These are phyloP conservation scores for Ricordea florida DNA, from an alignment of 92 coral and sea anemone species.

Conservation along the genomic window DNA sequence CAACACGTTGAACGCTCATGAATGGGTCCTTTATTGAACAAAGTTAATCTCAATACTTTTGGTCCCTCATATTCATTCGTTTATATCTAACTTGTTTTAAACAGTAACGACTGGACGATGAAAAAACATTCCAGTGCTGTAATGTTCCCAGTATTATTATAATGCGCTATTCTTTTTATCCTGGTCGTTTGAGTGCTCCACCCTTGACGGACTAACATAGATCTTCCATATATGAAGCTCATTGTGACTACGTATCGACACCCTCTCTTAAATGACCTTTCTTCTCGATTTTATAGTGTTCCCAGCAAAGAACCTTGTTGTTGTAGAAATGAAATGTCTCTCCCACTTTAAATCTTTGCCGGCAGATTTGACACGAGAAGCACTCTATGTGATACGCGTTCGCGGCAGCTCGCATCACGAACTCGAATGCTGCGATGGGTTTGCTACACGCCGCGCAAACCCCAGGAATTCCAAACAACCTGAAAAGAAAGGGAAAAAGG, in stretches of 20 bases:
- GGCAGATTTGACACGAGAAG: slow-evolving; percentile 82
- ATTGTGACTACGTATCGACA: background rate
- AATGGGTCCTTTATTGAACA: no score
- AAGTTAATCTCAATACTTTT: no score
- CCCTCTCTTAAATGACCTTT: slow-evolving; percentile 6
- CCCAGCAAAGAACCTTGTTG: slow-evolving; percentile 86
- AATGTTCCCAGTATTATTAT: no score
- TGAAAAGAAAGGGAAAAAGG: slow-evolving; percentile 1
- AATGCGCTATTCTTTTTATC: no score
- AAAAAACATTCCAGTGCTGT: no score
- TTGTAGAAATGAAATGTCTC: slow-evolving; percentile 80
- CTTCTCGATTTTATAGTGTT: slow-evolving; percentile 75
- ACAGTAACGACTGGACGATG: no score
- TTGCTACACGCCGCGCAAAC: slow-evolving; percentile 79
- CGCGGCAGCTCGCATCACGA: slow-evolving; percentile 84
- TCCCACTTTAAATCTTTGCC: slow-evolving; percentile 86
- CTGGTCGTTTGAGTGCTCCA: no score
- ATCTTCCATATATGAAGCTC: background rate
- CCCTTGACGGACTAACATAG: background rate
- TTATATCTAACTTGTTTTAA: no score
- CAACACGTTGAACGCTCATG: no score
- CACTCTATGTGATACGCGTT: slow-evolving; percentile 92
- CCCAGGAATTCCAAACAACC: slow-evolving; percentile 86
- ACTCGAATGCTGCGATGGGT: slow-evolving; percentile 86
- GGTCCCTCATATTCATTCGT: no score